phyloP scores from a whole-genome alignment of 2,888 invertebrate genomes.

The Tanaodytes sp. region DNA sequence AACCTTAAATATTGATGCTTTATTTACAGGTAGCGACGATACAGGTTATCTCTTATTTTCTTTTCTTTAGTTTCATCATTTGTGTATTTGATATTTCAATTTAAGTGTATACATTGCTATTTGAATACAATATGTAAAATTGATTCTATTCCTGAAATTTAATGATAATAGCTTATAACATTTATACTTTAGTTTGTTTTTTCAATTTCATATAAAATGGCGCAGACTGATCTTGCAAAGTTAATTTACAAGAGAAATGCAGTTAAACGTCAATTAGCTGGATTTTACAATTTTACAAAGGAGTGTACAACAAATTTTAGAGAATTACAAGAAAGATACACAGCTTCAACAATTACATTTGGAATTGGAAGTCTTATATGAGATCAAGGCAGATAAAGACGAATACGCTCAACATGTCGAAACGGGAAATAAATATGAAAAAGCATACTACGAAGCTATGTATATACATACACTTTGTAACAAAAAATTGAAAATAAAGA shows the following conservation, averaged over 20 bases:
- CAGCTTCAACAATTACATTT: neutral
- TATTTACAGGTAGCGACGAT: too few relatives aligned
- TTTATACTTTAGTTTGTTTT: neutral
- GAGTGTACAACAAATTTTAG: neutral
- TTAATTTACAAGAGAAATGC: neutral
- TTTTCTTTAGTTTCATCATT: too few relatives aligned
- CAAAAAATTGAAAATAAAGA: neutral
- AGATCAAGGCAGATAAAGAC: neutral
- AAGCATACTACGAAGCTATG: neutral
- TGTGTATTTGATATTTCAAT: neutral
- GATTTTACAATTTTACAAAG: neutral
- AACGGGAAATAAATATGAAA: neutral
- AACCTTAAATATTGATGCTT: too few relatives aligned
- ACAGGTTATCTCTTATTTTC: too few relatives aligned
- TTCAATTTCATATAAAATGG: neutral
- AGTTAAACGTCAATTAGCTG: neutral
- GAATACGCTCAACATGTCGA: neutral
- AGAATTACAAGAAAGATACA: neutral
- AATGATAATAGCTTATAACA: too few relatives aligned
- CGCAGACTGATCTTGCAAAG: too few relatives aligned
- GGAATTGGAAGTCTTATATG: neutral
- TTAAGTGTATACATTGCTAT: neutral
- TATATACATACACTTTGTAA: neutral
- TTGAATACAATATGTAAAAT: too few relatives aligned
- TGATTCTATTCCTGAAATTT: too few relatives aligned